Evolutionary conservation across 1,140 invertebrate genomes (phyloP).

Genomic region (Whitmania pigra): DNA sequence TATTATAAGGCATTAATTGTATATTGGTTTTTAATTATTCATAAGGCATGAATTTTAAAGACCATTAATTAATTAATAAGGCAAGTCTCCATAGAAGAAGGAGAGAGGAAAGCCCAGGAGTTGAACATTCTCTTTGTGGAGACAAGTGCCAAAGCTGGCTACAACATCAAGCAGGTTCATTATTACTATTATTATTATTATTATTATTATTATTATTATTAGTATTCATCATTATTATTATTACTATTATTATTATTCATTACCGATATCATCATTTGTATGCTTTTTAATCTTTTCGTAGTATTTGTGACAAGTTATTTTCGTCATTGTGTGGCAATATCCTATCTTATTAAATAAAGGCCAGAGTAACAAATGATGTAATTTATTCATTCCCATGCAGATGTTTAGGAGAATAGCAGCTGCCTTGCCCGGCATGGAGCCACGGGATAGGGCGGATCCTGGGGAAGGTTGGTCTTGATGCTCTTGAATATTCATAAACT

Average conservation of each 20-base stretch:
- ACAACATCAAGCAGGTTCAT: conserved; percentile 94
- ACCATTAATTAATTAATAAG: conserved; percentile 30
- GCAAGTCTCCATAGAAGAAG: conserved; percentile 90
- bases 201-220: neutral
- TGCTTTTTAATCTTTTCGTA: no score
- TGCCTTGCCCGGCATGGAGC: conserved; percentile 93
- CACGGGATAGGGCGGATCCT: neutral
- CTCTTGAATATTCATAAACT: neutral
- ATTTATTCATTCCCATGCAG: conserved; percentile 47
- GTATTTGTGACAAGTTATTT: no score
- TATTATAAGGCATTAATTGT: no score
- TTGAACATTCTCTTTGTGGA: conserved; percentile 99
- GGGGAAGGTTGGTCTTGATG: neutral
- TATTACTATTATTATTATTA: neutral
- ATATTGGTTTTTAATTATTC: neutral
- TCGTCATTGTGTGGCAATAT: no score
- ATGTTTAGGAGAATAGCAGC: conserved; percentile 93
- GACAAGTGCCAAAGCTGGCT: conserved; percentile 90
- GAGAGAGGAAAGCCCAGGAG: conserved; percentile 93
- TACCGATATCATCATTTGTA: no score
- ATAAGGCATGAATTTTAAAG: conserved; percentile 1
- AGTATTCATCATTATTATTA: neutral
- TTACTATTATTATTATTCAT: neutral
- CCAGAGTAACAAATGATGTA: neutral
- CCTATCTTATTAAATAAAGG: no score